Evolutionary conservation across 2,113 vertebrate genomes (phyloP).

Genomic region (Cryptomyrus ogoouensis): DNA sequence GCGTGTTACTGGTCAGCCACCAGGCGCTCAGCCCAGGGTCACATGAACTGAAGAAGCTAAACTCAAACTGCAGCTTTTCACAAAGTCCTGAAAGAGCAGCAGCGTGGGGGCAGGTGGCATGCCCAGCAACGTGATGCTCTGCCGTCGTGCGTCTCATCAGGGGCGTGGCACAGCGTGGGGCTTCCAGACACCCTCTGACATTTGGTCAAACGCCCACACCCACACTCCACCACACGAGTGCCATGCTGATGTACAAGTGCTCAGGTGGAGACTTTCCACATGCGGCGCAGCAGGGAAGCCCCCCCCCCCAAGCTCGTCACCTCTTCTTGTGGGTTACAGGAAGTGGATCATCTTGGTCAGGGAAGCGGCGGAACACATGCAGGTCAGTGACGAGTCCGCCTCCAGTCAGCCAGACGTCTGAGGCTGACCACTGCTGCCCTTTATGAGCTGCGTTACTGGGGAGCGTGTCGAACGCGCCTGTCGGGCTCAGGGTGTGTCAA

Average conservation of each 20-base stretch:
- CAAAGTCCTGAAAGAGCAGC: neutral
- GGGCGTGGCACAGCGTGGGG: neutral
- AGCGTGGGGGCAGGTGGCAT: neutral
- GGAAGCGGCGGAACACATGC: neutral
- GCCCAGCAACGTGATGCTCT: neutral
- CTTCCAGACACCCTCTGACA: neutral
- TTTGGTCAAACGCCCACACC: neutral
- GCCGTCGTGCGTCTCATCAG: neutral
- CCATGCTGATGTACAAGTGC: neutral
- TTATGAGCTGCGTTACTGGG: neutral
- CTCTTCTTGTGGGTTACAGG: neutral
- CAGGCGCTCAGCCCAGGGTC: neutral
- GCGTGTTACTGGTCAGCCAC: neutral
- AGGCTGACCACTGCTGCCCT: neutral
- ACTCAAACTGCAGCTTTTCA: neutral
- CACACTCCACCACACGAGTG: neutral
- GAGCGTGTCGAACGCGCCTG: neutral
- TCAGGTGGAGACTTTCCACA: neutral
- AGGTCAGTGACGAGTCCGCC: neutral
- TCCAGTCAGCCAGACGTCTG: neutral
- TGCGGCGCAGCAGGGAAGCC: neutral
- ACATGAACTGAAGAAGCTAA: neutral
- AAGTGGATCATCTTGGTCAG: neutral
- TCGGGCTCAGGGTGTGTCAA: neutral
- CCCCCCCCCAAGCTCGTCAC: neutral